Evolutionary conservation across 2,113 vertebrate genomes (phyloP).

Genomic region (Labeo catla): DNA sequence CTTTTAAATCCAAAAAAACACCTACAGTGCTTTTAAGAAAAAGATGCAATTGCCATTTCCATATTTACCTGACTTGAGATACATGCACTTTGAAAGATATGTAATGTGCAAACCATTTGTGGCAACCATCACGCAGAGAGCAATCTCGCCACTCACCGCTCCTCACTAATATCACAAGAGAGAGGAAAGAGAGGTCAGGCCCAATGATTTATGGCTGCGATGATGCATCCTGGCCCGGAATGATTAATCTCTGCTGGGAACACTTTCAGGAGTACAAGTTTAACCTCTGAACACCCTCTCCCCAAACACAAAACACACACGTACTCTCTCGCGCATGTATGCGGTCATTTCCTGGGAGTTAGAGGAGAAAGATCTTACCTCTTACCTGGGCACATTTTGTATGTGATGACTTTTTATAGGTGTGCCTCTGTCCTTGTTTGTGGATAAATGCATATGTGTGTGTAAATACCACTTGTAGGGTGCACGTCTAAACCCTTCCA

Average conservation of each 20-base stretch:
- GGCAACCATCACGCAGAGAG: constrained; percentile 22
- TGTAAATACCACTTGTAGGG: neutral
- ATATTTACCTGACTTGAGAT: constrained; percentile 17
- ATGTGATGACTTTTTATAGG: constrained; percentile 66
- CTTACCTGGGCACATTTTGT: constrained; percentile 64
- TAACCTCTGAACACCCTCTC: constrained; percentile 76
- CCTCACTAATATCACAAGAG: constrained; percentile 28
- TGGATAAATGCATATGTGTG: neutral
- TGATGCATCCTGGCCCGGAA: constrained; percentile 75
- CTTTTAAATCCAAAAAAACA: neutral
- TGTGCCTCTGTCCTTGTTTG: constrained; percentile 31
- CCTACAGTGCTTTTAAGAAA: neutral
- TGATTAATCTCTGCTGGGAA: constrained; percentile 85
- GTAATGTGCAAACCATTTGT: constrained; percentile 29
- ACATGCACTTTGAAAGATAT: constrained; percentile 26
- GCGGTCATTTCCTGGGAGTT: constrained; percentile 18
- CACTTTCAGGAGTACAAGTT: constrained; percentile 80
- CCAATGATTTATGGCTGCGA: constrained; percentile 78
- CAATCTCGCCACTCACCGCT: constrained; percentile 35
- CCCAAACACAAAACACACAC: constrained; percentile 50
- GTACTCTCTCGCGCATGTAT: constrained; percentile 31
- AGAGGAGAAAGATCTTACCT: constrained; percentile 39
- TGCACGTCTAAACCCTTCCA: neutral
- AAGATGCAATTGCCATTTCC: neutral
- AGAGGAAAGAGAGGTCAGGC: constrained; percentile 69